Evolutionary conservation across 2,888 invertebrate genomes (phyloP).

Genomic region (Thalpophila matura): DNA sequence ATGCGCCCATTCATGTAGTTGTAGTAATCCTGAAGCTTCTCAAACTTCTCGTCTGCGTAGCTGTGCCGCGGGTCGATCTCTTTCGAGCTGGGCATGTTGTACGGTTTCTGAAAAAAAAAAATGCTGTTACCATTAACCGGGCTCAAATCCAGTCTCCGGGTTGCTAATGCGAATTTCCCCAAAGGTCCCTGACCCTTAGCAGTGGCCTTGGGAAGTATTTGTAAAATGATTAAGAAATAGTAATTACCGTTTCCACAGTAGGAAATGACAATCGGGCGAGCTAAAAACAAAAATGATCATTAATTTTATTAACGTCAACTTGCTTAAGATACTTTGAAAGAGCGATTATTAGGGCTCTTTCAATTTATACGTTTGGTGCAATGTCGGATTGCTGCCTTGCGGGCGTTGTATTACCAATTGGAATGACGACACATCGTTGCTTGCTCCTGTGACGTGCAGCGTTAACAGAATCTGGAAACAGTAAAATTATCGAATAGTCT

Average conservation of each 20-base stretch:
- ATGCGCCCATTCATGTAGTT: constrained; percentile 82
- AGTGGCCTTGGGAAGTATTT: no score
- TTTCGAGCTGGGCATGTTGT: constrained; percentile 79
- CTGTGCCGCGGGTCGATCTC: constrained; percentile 79
- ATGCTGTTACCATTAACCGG: not conserved
- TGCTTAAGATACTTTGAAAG: no score
- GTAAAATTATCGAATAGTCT: not conserved
- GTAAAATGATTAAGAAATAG: not conserved
- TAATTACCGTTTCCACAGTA: constrained; percentile 82
- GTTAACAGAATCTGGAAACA: constrained; percentile 20
- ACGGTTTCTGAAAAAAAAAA: constrained; percentile 76
- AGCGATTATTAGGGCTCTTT: no score
- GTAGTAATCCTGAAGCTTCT: constrained; percentile 81
- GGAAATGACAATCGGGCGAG: constrained; percentile 83
- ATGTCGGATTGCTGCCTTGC: no score
- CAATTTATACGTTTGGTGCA: no score
- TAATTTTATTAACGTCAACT: no score
- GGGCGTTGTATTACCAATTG: constrained; percentile 68
- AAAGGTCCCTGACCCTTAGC: no score
- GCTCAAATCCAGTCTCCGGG: no score
- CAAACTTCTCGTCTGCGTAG: constrained; percentile 85
- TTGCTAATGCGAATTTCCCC: not conserved
- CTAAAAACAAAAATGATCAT: constrained; percentile 68
- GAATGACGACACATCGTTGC: constrained; percentile 71
- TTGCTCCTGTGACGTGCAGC: constrained; percentile 36